Conservation (phyloP, 2,888 invertebrate species). For the Sphaerophoria rueppellii region DNA sequence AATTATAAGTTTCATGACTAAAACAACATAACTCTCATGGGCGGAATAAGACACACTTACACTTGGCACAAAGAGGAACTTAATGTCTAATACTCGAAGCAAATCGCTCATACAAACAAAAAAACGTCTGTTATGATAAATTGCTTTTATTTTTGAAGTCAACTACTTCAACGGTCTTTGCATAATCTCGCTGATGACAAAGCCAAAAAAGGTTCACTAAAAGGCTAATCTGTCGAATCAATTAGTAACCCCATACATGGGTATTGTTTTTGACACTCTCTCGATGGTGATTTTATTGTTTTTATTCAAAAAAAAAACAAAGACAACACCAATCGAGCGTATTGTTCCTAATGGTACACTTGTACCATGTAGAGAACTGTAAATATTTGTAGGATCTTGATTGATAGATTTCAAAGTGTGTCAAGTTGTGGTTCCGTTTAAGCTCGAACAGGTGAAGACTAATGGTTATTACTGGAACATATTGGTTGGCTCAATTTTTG, state of each 20-base stretch:
- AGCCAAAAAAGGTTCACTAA: slow-evolving; percentile 1
- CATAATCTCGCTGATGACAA: slow-evolving; percentile 20
- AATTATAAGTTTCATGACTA: slow-evolving; percentile 8
- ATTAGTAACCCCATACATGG: slow-evolving; percentile 6
- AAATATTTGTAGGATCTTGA: no score
- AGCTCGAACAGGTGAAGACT: no score
- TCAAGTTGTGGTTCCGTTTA: no score
- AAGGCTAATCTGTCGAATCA: slow-evolving; percentile 20
- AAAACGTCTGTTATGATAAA: slow-evolving; percentile 20
- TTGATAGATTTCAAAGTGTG: no score
- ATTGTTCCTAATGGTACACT: no score
- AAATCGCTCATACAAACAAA: background rate
- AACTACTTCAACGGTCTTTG: background rate
- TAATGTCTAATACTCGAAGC: background rate
- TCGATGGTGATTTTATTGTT: background rate
- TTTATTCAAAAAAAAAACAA: background rate
- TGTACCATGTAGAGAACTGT: no score
- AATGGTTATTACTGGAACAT: no score
- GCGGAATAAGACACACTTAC: background rate
- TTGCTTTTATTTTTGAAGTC: slow-evolving; percentile 12
- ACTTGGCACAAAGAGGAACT: slow-evolving; percentile 4
- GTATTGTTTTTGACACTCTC: slow-evolving; percentile 21
- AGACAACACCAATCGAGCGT: background rate
- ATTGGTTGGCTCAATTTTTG: no score
- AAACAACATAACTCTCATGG: background rate